Evolutionary conservation across 2,113 vertebrate species (phyloP).

Genomic region (Saguinus imperator): DNA sequence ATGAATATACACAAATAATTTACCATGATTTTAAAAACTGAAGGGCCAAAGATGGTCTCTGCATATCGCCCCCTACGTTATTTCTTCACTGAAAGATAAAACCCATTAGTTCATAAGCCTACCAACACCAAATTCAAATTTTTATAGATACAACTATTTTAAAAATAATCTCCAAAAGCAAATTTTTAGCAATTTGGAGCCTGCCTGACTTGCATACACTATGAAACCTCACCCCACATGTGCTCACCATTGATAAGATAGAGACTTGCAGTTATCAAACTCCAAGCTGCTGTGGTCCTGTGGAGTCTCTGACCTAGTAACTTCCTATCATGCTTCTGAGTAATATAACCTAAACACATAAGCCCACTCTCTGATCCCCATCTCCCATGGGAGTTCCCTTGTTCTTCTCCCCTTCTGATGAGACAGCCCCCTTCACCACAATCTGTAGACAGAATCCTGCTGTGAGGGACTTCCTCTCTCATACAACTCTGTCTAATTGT

Average conservation of each 20-base stretch:
- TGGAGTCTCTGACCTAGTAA: not conserved
- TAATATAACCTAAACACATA: not conserved
- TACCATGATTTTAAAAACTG: not conserved
- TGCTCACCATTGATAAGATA: not conserved
- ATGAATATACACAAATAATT: not conserved
- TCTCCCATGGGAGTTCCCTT: not conserved
- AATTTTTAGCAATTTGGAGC: not conserved
- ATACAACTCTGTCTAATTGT: not conserved
- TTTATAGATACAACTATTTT: not conserved
- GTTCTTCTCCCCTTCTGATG: not conserved
- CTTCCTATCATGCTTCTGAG: not conserved
- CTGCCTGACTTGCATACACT: not conserved
- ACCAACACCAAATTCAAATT: not conserved
- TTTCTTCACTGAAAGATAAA: not conserved
- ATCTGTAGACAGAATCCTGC: not conserved
- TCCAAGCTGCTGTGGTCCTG: not conserved
- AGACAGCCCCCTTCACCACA: not conserved
- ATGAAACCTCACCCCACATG: not conserved
- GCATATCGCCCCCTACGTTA: not conserved
- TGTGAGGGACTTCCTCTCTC: not conserved
- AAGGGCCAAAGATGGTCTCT: not conserved
- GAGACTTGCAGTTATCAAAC: not conserved
- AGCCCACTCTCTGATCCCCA: not conserved
- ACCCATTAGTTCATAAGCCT: not conserved
- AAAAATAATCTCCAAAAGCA: not conserved